Percentiles rank a stretch among this genome's conserved stretches.
Evolutionary conservation across 2,113 vertebrate genomes (phyloP).

Genomic region (Gasterosteus aculeatus): DNA sequence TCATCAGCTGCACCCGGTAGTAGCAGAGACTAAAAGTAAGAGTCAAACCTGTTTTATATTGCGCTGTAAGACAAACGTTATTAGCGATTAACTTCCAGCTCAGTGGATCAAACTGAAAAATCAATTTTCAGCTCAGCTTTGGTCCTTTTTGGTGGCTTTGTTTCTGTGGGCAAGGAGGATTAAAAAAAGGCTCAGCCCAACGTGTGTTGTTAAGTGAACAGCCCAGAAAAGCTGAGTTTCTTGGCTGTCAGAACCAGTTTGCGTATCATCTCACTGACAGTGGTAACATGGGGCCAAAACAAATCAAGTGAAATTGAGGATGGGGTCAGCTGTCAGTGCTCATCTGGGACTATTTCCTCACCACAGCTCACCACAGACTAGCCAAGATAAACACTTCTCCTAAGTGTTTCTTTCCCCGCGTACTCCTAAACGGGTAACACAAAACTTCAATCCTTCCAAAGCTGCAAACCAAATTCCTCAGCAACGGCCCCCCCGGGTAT

Average conservation of each 20-base stretch:
- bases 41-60: conserved; percentile 17
- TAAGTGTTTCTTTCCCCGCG: neutral
- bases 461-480: conserved; percentile 39
- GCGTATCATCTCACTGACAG: conserved; percentile 36
- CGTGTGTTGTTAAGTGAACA: conserved; percentile 15
- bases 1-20: conserved; percentile 28
- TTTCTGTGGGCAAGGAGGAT: conserved; percentile 21
- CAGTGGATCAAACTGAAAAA: conserved; percentile 34
- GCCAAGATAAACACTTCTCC: conserved; percentile 45
- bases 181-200: conserved; percentile 23
- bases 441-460: conserved; percentile 46
- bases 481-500: conserved; percentile 5
- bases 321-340: conserved; percentile 59
- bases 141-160: conserved; percentile 11
- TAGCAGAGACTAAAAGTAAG: neutral
- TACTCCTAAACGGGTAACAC: conserved; percentile 60
- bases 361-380: conserved; percentile 42
- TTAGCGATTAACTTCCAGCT: conserved; percentile 28
- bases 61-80: conserved; percentile 5
- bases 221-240: conserved; percentile 67
- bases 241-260: conserved; percentile 39
- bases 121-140: conserved; percentile 19
- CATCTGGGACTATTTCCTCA: conserved; percentile 49
- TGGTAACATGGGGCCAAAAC: conserved; percentile 31
- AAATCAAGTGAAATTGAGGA: conserved; percentile 45